Percentiles rank a stretch among this genome's conserved stretches.
Evolutionary conservation across 2,797 vertebrate species (phyloP).

Genomic region (Hirundo rustica): DNA sequence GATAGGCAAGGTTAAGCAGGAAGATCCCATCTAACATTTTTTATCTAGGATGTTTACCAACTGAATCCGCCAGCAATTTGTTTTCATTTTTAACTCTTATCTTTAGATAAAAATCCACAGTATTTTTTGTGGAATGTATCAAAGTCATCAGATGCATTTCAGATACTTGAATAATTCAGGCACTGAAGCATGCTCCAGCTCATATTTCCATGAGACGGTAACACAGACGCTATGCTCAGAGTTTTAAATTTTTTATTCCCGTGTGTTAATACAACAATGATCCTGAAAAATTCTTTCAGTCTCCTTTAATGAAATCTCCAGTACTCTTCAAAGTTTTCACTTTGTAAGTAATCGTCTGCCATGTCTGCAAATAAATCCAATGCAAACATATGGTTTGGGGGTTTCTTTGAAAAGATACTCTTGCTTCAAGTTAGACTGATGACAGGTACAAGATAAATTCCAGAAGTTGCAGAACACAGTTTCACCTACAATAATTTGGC

Average conservation of each 20-base stretch:
- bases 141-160: constrained; percentile 36
- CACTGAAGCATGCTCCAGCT: background rate
- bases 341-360: background rate
- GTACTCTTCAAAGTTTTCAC: background rate
- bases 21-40: background rate
- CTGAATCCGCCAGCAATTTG: background rate
- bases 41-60: background rate
- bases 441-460: background rate
- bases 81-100: background rate
- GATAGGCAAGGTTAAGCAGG: background rate
- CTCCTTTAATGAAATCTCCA: background rate
- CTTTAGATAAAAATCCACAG: background rate
- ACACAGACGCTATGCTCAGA: background rate
- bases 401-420: background rate
- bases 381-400: background rate
- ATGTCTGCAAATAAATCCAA: background rate
- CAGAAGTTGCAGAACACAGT: background rate
- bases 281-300: background rate
- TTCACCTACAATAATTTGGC: background rate
- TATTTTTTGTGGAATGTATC: background rate
- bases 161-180: constrained; percentile 33
- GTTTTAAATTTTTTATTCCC: constrained; percentile 22
- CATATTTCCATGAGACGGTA: background rate
- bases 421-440: background rate
- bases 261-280: background rate